These are phyloP conservation scores for Eupleurogrammus muticus DNA, from an alignment of 2,797 vertebrate species.

Conservation along the genomic window DNA sequence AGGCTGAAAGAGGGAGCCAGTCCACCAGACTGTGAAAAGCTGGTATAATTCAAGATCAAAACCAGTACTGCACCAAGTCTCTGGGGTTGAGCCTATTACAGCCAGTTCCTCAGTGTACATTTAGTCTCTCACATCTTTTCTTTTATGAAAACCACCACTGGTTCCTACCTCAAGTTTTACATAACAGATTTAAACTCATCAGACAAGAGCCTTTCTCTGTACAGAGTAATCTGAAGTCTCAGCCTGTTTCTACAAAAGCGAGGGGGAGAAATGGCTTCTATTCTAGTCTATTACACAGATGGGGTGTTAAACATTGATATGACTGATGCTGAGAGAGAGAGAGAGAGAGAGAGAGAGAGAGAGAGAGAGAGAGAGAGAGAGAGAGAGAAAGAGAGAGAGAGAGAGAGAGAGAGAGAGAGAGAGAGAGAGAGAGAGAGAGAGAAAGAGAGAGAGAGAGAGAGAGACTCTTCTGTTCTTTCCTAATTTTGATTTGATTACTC, in stretches of 20 bases:
- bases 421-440: conserved; percentile 34
- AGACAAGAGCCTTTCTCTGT: conserved; percentile 37
- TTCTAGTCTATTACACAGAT: conserved; percentile 65
- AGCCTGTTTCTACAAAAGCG: conserved; percentile 43
- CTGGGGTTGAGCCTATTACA: conserved; percentile 15
- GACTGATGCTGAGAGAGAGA: conserved; percentile 42
- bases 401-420: conserved; percentile 31
- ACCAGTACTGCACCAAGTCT: conserved; percentile 25
- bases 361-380: conserved; percentile 30
- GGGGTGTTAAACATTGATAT: conserved; percentile 73
- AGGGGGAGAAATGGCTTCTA: conserved; percentile 52
- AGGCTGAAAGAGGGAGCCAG: conserved; percentile 36
- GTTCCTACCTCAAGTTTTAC: conserved; percentile 46
- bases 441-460: conserved; percentile 17
- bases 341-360: conserved; percentile 20
- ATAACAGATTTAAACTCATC: conserved; percentile 19
- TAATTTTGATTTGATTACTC: conserved; percentile 39
- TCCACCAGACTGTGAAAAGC: conserved; percentile 58
- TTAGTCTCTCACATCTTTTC: conserved; percentile 33
- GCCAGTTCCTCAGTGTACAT: conserved; percentile 23
- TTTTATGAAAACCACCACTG: conserved; percentile 15
- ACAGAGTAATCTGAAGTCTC: conserved; percentile 33
- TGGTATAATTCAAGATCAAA: conserved; percentile 56
- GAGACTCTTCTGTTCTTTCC: conserved; percentile 13
- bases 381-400: conserved; percentile 28